These are phyloP conservation scores for Hippoglossus stenolepis DNA, from an alignment of 2,113 vertebrate species.

Conservation along the genomic window DNA sequence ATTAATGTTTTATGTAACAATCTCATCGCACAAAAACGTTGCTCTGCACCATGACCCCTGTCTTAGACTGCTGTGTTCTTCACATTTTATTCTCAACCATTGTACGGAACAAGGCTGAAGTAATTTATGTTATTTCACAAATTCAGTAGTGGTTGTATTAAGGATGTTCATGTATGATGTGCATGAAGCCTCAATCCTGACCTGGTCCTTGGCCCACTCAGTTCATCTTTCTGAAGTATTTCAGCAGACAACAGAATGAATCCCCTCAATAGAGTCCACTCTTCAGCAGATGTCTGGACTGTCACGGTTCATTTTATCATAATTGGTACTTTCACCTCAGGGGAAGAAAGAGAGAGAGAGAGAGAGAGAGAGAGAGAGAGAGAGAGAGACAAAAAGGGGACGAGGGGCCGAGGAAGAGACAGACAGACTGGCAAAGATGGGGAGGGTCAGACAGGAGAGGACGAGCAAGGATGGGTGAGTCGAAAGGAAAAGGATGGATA, in stretches of 20 bases:
- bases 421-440: constrained; percentile 4
- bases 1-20: no score
- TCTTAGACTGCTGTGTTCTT: no score
- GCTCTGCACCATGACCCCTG: no score
- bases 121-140: no score
- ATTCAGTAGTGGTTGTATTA: no score
- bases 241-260: constrained; percentile 41
- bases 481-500: not conserved
- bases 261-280: constrained; percentile 45
- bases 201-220: not conserved
- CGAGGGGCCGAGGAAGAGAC: constrained; percentile 10
- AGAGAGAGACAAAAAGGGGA: not conserved
- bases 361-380: constrained; percentile 18
- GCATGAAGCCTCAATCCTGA: not conserved
- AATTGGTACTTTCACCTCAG: constrained; percentile 63
- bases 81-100: no score
- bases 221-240: constrained; percentile 11
- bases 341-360: constrained; percentile 26
- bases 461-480: constrained; percentile 10
- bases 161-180: not conserved
- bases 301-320: constrained; percentile 69
- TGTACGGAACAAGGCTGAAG: no score
- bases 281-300: constrained; percentile 70
- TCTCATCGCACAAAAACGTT: no score
- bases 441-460: constrained; percentile 24